Evolutionary conservation across 2,113 vertebrate species (phyloP).

Genomic region (Callopanchax toddi): DNA sequence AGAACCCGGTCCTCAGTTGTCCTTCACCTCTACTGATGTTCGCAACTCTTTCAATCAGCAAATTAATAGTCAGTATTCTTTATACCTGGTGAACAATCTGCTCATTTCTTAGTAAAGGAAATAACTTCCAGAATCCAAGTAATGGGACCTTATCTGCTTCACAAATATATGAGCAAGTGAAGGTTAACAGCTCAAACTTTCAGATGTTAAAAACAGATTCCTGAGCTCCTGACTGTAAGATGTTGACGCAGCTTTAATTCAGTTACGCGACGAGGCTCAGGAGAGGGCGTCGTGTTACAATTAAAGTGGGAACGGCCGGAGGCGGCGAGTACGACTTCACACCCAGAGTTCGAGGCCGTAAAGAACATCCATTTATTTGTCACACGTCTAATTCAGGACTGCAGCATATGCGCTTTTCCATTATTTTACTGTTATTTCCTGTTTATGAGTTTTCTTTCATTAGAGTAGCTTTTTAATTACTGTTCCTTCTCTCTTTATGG

Average conservation of each 20-base stretch:
- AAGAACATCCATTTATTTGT: slow-evolving; percentile 55
- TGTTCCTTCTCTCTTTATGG: slow-evolving; percentile 65
- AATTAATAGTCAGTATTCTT: neutral
- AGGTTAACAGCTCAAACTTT: neutral
- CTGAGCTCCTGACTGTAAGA: slow-evolving; percentile 29
- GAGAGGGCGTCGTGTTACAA: slow-evolving; percentile 45
- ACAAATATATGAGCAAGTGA: too few species aligned
- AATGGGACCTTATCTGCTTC: slow-evolving; percentile 13
- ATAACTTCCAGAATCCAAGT: slow-evolving; percentile 6
- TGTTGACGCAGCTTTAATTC: slow-evolving; percentile 58
- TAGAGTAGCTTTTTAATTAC: slow-evolving; percentile 75
- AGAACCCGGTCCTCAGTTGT: slow-evolving; percentile 21
- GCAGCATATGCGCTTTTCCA: slow-evolving; percentile 66
- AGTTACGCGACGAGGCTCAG: slow-evolving; percentile 50
- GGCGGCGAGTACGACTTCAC: slow-evolving; percentile 31
- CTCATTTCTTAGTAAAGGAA: slow-evolving; percentile 34
- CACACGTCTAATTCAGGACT: slow-evolving; percentile 54
- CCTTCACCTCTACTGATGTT: slow-evolving; percentile 32
- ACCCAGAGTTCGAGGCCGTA: slow-evolving; percentile 25
- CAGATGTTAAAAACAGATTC: slow-evolving; percentile 33
- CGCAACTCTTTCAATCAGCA: slow-evolving; percentile 30
- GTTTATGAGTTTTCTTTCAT: slow-evolving; percentile 78
- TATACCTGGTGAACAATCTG: slow-evolving; percentile 42
- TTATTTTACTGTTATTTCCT: slow-evolving; percentile 62
- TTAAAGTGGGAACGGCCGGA: slow-evolving; percentile 46